Evolutionary conservation across 2,113 vertebrate species (phyloP).

Genomic region (Paramormyrops kingsleyae): DNA sequence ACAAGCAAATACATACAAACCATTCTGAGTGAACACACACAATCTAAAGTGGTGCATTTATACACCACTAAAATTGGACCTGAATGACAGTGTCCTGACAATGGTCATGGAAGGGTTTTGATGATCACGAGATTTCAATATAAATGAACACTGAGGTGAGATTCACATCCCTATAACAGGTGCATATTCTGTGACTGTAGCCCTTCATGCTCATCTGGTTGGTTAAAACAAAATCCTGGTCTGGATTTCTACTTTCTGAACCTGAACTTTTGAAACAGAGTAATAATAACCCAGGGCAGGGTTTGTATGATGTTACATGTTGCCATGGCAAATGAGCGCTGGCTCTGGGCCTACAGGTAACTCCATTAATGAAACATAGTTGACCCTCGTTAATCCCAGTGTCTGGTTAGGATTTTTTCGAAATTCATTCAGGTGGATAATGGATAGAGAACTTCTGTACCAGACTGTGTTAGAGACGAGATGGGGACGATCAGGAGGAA

Average conservation of each 20-base stretch:
- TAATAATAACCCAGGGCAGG: neutral
- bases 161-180: neutral
- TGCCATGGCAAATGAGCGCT: neutral
- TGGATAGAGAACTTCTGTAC: neutral
- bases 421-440: neutral
- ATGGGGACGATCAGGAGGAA: neutral
- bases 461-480: neutral
- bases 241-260: no score
- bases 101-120: neutral
- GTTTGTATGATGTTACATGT: neutral
- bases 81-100: neutral
- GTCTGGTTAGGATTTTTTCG: neutral
- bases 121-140: neutral
- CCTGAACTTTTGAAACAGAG: neutral
- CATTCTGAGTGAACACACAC: neutral
- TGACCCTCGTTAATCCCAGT: neutral
- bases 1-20: neutral
- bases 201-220: no score
- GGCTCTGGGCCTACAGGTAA: neutral
- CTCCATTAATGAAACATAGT: neutral
- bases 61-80: neutral
- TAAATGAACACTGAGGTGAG: neutral
- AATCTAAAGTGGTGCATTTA: neutral
- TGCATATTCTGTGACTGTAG: no score
- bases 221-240: no score